Conservation (phyloP, 2,888 invertebrate species). For the Malacosoma neustria region DNA sequence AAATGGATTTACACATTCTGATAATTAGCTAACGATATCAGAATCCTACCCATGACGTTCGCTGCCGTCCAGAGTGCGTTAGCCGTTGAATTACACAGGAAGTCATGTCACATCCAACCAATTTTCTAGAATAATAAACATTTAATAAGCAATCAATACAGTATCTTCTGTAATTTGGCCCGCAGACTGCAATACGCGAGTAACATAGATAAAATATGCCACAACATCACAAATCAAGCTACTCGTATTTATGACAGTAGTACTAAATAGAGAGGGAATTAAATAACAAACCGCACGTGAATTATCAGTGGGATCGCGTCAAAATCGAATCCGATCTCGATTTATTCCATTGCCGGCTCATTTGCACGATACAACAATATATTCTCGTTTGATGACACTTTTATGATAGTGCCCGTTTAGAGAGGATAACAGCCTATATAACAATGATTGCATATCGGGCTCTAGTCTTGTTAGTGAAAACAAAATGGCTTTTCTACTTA, state of each 20-base stretch:
- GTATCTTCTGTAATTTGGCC: too few relatives aligned
- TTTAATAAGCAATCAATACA: too few relatives aligned
- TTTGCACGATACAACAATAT: slow-evolving; percentile 59
- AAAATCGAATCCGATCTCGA: slow-evolving; percentile 42
- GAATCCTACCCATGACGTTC: too few relatives aligned
- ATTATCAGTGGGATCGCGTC: slow-evolving; percentile 51
- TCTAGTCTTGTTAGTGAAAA: too few relatives aligned
- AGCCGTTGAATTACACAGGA: too few relatives aligned
- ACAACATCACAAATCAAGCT: neutral
- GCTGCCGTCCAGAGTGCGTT: too few relatives aligned
- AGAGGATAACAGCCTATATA: slow-evolving; percentile 45
- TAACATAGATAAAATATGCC: neutral
- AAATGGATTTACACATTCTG: too few relatives aligned
- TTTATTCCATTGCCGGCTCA: slow-evolving; percentile 56
- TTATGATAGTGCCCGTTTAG: slow-evolving; percentile 56
- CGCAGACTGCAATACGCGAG: neutral
- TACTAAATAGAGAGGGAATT: slow-evolving; percentile 21
- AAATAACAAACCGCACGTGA: slow-evolving; percentile 29
- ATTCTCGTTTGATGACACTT: slow-evolving; percentile 72
- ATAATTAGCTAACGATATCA: too few relatives aligned
- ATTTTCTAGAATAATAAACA: too few relatives aligned
- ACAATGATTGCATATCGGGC: too few relatives aligned
- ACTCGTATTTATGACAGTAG: slow-evolving; percentile 12
- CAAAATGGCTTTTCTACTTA: too few relatives aligned
- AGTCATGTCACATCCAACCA: too few relatives aligned